These are phyloP conservation scores for Gracilinanus agilis DNA, from an alignment of 2,113 vertebrate genomes.

Conservation along the genomic window DNA sequence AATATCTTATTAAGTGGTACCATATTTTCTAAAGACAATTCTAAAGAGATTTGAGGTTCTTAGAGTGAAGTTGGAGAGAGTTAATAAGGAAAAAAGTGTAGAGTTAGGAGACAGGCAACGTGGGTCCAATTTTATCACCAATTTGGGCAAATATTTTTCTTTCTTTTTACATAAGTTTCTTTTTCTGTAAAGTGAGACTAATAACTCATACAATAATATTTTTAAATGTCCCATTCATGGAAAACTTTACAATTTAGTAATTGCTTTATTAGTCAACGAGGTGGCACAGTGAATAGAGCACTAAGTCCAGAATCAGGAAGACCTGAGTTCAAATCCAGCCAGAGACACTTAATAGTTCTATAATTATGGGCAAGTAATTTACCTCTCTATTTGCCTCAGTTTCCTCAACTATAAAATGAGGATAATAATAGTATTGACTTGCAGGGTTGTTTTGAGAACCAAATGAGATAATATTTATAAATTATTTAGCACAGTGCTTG, in stretches of 20 bases:
- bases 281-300: background rate
- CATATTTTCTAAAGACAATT: slow-evolving; percentile 35
- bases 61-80: slow-evolving; percentile 7
- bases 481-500: background rate
- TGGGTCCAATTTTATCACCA: background rate
- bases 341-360: background rate
- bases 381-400: background rate
- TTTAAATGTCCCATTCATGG: background rate
- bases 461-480: background rate
- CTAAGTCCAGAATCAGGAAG: background rate
- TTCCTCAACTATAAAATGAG: background rate
- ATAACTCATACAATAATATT: background rate
- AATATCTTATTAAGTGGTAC: background rate
- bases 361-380: background rate
- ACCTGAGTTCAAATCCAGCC: background rate
- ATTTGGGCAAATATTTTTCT: background rate
- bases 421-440: background rate
- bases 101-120: background rate
- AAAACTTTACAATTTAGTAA: background rate
- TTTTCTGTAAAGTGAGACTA: background rate
- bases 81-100: background rate
- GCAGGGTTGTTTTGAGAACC: background rate
- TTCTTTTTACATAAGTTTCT: background rate
- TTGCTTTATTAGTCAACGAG: background rate
- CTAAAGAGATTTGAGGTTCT: slow-evolving; percentile 1